These are phyloP conservation scores for Micropterix aruncella DNA, from an alignment of 2,888 invertebrate species.

Conservation along the genomic window DNA sequence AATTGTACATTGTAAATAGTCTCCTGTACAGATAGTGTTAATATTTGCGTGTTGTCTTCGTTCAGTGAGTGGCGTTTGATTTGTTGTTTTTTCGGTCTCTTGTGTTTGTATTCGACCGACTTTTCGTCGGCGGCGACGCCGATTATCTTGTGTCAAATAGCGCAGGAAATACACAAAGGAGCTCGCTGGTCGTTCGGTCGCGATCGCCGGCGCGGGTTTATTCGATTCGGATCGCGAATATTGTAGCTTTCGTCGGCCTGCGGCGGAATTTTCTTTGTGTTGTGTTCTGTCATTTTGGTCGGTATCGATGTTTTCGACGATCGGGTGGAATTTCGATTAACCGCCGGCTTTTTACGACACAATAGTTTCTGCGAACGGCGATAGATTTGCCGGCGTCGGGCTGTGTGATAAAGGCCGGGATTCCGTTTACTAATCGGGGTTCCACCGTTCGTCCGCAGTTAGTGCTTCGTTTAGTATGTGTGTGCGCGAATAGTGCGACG, in stretches of 20 bases:
- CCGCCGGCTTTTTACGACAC: no score
- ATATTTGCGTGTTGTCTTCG: constrained; percentile 49
- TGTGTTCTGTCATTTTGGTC: constrained; percentile 37
- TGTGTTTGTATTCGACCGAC: constrained; percentile 43
- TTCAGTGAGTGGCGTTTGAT: constrained; percentile 42
- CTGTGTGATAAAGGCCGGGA: no score
- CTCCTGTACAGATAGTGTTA: constrained; percentile 59
- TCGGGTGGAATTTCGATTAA: no score
- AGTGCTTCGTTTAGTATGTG: constrained; percentile 4
- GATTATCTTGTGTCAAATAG: constrained; percentile 38
- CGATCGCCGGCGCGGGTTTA: no score
- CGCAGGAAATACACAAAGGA: constrained; percentile 23
- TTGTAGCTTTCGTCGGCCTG: constrained; percentile 11
- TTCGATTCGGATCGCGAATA: constrained; percentile 8
- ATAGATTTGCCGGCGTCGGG: no score
- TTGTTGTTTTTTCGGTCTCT: constrained; percentile 39
- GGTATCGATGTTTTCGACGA: no score
- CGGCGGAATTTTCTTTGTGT: constrained; percentile 32
- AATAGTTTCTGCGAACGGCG: no score
- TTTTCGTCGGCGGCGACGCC: constrained; percentile 42
- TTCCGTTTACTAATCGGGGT: no score
- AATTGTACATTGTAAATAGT: constrained; percentile 62
- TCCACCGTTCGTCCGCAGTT: no score
- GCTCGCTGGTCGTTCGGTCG: constrained; percentile 20
- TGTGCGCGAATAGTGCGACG: background rate